phyloP scores from a whole-genome alignment of 2,888 invertebrate genomes.

The Poecilus cupreus region DNA sequence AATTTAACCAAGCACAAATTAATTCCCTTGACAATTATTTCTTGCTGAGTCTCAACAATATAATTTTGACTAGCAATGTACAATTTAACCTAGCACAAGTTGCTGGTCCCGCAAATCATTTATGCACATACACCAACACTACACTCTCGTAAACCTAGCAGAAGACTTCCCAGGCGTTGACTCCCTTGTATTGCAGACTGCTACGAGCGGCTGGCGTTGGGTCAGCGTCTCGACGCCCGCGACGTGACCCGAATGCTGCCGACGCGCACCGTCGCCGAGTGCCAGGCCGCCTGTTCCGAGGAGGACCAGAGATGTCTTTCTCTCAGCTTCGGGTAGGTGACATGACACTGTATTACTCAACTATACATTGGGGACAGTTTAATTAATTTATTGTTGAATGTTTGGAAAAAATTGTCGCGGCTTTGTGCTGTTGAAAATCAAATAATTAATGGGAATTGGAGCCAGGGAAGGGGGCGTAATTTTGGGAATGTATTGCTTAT shows the following conservation, averaged over 20 bases:
- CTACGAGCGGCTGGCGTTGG: slow-evolving; percentile 75
- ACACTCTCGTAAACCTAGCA: not conserved
- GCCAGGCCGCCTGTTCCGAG: slow-evolving; percentile 73
- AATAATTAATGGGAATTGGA: not conserved
- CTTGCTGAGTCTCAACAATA: no score
- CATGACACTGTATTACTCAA: not conserved
- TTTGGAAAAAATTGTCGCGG: not conserved
- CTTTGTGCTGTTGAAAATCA: not conserved
- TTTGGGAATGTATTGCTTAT: not conserved
- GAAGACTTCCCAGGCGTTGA: not conserved
- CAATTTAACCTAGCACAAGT: no score
- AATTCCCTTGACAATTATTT: no score
- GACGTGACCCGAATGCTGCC: slow-evolving; percentile 70
- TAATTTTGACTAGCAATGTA: no score
- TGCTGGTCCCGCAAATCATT: no score
- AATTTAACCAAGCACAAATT: no score
- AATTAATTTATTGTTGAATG: not conserved
- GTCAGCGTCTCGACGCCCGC: slow-evolving; percentile 71
- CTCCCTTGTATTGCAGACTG: slow-evolving; percentile 71
- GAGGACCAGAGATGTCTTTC: slow-evolving; percentile 72
- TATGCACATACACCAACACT: not conserved
- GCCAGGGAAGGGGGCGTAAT: not conserved
- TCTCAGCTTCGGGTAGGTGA: slow-evolving; percentile 75
- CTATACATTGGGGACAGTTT: not conserved
- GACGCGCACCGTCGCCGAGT: slow-evolving; percentile 71